These are phyloP conservation scores for Barbus barbus DNA, from an alignment of 2,113 vertebrate species.

Conservation along the genomic window DNA sequence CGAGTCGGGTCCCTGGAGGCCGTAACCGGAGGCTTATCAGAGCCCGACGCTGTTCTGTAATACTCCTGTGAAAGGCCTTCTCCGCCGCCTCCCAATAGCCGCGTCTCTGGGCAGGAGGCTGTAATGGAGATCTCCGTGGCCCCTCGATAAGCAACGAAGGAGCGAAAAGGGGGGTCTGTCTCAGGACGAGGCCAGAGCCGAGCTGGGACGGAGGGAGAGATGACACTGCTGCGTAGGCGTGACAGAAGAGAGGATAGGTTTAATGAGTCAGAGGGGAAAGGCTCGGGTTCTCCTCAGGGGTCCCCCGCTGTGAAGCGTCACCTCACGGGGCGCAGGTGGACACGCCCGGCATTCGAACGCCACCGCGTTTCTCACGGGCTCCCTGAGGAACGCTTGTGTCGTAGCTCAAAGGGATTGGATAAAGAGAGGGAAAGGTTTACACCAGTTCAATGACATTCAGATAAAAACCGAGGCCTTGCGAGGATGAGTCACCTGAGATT, in stretches of 20 bases:
- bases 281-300: slow-evolving; percentile 55
- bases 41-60: slow-evolving; percentile 76
- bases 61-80: slow-evolving; percentile 83
- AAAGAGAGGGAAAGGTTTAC: slow-evolving; percentile 30
- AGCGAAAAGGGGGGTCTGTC: slow-evolving; percentile 8
- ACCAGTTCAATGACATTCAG: slow-evolving; percentile 49
- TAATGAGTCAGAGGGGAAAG: slow-evolving; percentile 61
- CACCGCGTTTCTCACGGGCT: slow-evolving; percentile 34
- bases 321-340: slow-evolving; percentile 49
- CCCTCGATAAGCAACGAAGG: slow-evolving; percentile 49
- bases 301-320: slow-evolving; percentile 52
- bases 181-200: slow-evolving; percentile 38
- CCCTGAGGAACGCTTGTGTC: not conserved
- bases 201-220: not conserved
- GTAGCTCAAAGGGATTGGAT: slow-evolving; percentile 18
- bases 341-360: slow-evolving; percentile 44
- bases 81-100: slow-evolving; percentile 78
- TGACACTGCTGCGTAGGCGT: slow-evolving; percentile 35
- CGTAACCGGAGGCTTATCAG: slow-evolving; percentile 79
- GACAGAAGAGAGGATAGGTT: slow-evolving; percentile 29
- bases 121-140: slow-evolving; percentile 67
- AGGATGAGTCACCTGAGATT: slow-evolving; percentile 29
- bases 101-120: slow-evolving; percentile 70
- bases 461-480: not conserved
- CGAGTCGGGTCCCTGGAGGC: slow-evolving; percentile 75